Percentiles rank a stretch among this genome's conserved stretches.
Evolutionary conservation across 1,140 invertebrate genomes (phyloP).

Genomic region (Maniola jurtina): DNA sequence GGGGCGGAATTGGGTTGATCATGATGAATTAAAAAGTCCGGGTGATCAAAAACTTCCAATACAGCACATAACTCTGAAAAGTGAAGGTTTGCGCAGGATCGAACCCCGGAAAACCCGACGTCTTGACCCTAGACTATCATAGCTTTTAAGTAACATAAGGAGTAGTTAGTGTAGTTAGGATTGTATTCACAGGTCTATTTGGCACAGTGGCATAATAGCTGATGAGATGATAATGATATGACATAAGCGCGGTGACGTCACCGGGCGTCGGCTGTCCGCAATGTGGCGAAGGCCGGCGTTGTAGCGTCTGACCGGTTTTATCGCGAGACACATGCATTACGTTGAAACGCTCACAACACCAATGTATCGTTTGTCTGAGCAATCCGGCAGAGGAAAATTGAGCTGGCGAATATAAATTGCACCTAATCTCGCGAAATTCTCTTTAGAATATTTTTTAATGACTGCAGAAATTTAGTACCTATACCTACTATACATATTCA

Average conservation of each 20-base stretch:
- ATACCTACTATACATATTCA: too few relatives aligned
- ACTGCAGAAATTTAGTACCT: too few relatives aligned
- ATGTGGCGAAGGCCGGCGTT: constrained; percentile 58
- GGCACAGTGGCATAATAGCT: constrained; percentile 29
- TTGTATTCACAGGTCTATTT: constrained; percentile 26
- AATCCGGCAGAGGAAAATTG: constrained; percentile 1
- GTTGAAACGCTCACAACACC: constrained; percentile 16
- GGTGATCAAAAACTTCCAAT: too few relatives aligned
- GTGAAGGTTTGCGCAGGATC: too few relatives aligned
- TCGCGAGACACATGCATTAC: constrained; percentile 31
- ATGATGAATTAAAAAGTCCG: too few relatives aligned
- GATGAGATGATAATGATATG: constrained; percentile 49
- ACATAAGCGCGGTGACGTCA: constrained; percentile 73
- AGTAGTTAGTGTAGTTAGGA: background rate
- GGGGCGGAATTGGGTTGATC: too few relatives aligned
- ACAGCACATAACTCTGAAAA: too few relatives aligned
- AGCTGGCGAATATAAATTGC: too few relatives aligned
- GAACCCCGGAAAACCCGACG: too few relatives aligned
- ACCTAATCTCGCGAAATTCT: too few relatives aligned
- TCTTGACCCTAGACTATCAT: too few relatives aligned
- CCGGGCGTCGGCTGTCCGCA: constrained; percentile 51
- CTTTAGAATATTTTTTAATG: too few relatives aligned
- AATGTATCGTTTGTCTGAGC: background rate
- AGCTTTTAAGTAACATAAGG: background rate
- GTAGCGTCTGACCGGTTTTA: constrained; percentile 61